A percentile compares a stretch with the other conserved stretches of the same genome.
phyloP scores from a whole-genome alignment of 2,888 invertebrate genomes.

The Coelopa pilipes region DNA sequence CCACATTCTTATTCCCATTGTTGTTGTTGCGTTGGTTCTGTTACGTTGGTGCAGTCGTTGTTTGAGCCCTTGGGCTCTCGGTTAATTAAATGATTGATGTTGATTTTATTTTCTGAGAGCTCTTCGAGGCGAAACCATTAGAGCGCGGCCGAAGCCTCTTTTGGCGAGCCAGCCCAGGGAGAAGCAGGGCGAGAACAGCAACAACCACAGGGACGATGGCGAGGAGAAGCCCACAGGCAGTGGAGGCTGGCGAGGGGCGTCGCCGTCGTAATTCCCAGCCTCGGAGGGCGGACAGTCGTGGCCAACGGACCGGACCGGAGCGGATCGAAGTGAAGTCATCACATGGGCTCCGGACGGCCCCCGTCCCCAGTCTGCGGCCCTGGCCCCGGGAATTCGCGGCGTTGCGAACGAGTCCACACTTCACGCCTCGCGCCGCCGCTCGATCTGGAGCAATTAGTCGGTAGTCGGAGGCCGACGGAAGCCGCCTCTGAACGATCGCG shows the following conservation, averaged over 20 bases:
- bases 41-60: not conserved
- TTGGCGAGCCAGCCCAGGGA: not conserved
- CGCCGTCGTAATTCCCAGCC: slow-evolving; percentile 16
- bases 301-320: too few species aligned
- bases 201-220: not conserved
- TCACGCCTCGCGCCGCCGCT: slow-evolving; percentile 9
- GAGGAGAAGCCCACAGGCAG: not conserved
- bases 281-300: slow-evolving; percentile 13
- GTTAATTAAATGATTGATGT: slow-evolving; percentile 36
- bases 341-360: not conserved
- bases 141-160: slow-evolving; percentile 11
- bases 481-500: not conserved
- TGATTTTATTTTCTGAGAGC: slow-evolving; percentile 26
- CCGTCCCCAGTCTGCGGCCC: too few species aligned
- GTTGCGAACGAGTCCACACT: not conserved
- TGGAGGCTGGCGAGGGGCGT: slow-evolving; percentile 24
- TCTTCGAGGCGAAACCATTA: slow-evolving; percentile 29
- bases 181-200: too few species aligned
- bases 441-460: slow-evolving; percentile 29
- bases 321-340: slow-evolving; percentile 31
- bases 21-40: too few species aligned
- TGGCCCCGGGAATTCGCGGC: too few species aligned
- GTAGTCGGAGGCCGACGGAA: not conserved
- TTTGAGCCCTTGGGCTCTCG: slow-evolving; percentile 25
- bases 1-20: not conserved